Evolutionary conservation across 2,888 invertebrate genomes (phyloP), one percentile per base, ranked within the genome.

Genomic region (Brachynemurus nebulosus): DNA sequence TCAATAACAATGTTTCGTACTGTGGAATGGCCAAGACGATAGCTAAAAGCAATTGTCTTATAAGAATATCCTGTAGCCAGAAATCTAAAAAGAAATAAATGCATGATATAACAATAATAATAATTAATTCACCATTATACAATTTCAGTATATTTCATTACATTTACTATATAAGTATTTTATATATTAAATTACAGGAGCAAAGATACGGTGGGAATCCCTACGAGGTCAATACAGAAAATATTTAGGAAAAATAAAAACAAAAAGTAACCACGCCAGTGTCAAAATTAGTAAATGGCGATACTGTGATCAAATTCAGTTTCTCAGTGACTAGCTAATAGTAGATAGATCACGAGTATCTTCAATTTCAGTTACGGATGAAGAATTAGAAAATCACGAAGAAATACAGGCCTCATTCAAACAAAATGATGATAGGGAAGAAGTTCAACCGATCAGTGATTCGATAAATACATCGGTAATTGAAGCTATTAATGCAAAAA

Each of bases 151-250:
- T 23, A 23, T 23, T 23, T 23, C 9, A 8, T 23, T 8, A 23
- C 6, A 23, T 6, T 23, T 23, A 12, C 14, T 12, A 35, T 12
- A 12, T 35, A 35, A 16, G n/a, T n/a, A n/a, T 16, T 35, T 14
- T 12, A 35, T 35, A 12, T 35, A 35, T 16, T 16, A 8, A 2
- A 14, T 12, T 48, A 51, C 3, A 46, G 50, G 23, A 58, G 59
- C 40, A 55, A 58, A 52, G 55, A 57, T 48, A 55, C 56, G 3
- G 54, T 41, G 27, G 42, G 34, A 42, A 34, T 16, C 18, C 5
- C 30, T 42, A 14, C 34, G 34, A 34, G 8, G 19, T 33, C 18
- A 42, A 34, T 42, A 42, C 33, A 16, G 42, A 33, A 34, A 42
- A 27, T 41, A 41, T 30, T 18, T 41, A n/a, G 41, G 17, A 16